Base-by-base conservation (phyloP, 2,797 vertebrate species). In the Coreius guichenoti region DNA sequence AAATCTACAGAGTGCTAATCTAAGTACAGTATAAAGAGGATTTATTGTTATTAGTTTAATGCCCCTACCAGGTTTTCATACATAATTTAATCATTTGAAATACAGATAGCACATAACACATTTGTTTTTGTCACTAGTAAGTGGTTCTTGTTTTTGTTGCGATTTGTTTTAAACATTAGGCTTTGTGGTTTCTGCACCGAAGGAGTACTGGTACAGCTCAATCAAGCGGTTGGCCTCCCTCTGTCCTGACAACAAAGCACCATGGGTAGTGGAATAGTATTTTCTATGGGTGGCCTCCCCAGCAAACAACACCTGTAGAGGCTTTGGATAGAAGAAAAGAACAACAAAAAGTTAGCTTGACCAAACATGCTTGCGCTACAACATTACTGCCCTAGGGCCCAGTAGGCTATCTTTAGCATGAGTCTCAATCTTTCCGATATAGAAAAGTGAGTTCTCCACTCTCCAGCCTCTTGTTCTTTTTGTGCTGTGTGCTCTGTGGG, bases 251-350 rank as follows among this genome's bases (percentile, higher is more conserved):
- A 99, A 96, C 96, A 99, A 95, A 96, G 98, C 98, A 96, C 98
- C 98, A 86, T 99, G 98, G 91, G 98, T 98, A 65, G 98, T 99
- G 95, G 98, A 99, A 95, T 99, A 99, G 94, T 98, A 99, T 93
- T 99, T 99, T 93, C 98, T 96, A 94, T 99, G 97, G 68, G 98
- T 99, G 92, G 98, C 98, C 93, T 99, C 98, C 43, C 98, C 98
- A 0, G 98, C 98, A 88, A 99, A 99, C 95, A 99, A 96, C 95
- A 99, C 96, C 96, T 99, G 98, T 93, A 99, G 95, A 72, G 96
- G 97, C 98, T 99, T 93, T 68, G 88, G 75, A 86, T 12, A 26
- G 58, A 75, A 72, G 45, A 19, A 65, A 54, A 78, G 4, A 67
- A 74, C 0, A 73, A 63, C 39, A 17, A 43, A 36, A 78, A 33